Evolutionary conservation across 2,797 vertebrate genomes (phyloP).

Genomic region (Bradypus variegatus): DNA sequence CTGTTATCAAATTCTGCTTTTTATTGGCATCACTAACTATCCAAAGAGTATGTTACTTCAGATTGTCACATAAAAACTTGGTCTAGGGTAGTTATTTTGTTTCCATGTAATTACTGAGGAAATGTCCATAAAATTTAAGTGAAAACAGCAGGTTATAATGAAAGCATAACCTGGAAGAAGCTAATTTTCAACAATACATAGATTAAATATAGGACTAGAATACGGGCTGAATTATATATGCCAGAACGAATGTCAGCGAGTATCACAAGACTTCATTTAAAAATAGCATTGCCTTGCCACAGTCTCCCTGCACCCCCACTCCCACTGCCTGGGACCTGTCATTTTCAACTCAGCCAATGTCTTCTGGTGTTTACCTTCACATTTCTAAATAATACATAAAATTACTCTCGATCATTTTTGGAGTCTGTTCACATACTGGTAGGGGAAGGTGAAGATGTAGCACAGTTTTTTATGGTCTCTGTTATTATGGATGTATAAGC

Average conservation of each 20-base stretch:
- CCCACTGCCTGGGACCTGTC: not conserved
- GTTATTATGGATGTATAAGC: not conserved
- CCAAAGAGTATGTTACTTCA: not conserved
- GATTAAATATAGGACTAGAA: not conserved
- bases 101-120: not conserved
- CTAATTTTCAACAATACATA: not conserved
- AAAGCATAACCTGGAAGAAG: not conserved
- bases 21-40: not conserved
- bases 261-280: not conserved
- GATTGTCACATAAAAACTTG: not conserved
- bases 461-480: not conserved
- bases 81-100: not conserved
- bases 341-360: not conserved
- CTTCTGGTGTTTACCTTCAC: not conserved
- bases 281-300: not conserved
- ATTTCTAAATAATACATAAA: not conserved
- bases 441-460: not conserved
- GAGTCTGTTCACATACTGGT: not conserved
- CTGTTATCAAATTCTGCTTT: not conserved
- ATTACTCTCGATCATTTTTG: not conserved
- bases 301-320: not conserved
- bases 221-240: not conserved
- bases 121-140: not conserved
- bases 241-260: constrained; percentile 1
- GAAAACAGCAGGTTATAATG: not conserved